These are phyloP conservation scores for Caenorhabditis sp. DNA, from an alignment of 2,888 invertebrate genomes.

Conservation along the genomic window DNA sequence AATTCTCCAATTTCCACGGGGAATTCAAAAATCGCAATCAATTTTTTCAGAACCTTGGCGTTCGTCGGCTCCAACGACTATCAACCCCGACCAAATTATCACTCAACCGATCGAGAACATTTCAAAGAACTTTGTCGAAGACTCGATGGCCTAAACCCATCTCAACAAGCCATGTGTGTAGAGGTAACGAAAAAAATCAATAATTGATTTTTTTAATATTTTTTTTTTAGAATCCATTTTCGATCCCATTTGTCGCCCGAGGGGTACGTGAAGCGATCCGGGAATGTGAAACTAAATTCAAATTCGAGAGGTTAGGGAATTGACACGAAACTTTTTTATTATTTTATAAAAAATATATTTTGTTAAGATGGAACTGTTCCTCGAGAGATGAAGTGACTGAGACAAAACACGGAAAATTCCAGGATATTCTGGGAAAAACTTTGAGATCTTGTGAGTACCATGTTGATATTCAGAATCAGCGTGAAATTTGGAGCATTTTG, in stretches of 20 bases:
- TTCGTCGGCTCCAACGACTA: constrained; percentile 66
- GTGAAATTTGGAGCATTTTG: not conserved
- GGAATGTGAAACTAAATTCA: constrained; percentile 86
- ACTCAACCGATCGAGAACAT: constrained; percentile 52
- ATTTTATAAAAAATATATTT: not conserved
- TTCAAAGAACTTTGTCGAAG: constrained; percentile 70
- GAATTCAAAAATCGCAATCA: not conserved
- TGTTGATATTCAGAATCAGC: not conserved
- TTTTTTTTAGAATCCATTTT: constrained; percentile 84
- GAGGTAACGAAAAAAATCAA: constrained; percentile 54
- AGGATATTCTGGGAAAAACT: constrained; percentile 79
- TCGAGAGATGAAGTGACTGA: constrained; percentile 75
- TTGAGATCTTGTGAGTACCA: constrained; percentile 72
- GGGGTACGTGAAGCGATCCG: constrained; percentile 86
- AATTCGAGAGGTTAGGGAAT: constrained; percentile 66
- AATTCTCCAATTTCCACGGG: not conserved
- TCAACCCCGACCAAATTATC: constrained; percentile 49
- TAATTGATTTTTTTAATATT: not conserved
- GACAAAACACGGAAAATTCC: constrained; percentile 72
- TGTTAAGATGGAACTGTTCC: constrained; percentile 85
- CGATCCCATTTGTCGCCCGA: constrained; percentile 85
- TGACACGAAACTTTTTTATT: constrained; percentile 1
- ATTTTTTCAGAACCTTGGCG: constrained; percentile 62
- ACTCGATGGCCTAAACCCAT: constrained; percentile 72
- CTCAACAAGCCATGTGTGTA: constrained; percentile 70